Base-by-base conservation (phyloP, 2,888 invertebrate genomes). In the Hydrotaea cyrtoneurina region DNA sequence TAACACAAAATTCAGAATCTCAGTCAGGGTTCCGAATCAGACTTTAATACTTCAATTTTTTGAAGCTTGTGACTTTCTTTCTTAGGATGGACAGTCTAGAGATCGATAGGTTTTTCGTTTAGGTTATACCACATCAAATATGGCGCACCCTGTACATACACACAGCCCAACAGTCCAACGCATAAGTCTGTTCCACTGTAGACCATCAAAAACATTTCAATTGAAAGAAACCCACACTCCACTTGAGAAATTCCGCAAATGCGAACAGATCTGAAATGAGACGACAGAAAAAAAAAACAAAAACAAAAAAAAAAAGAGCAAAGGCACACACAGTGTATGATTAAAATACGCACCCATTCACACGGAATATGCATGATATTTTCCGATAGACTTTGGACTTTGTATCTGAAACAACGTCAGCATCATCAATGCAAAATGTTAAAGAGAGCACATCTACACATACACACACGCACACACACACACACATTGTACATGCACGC, bases 331-430 rank as follows among this genome's bases (percentile, higher is more conserved):
- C 26, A 59, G 59, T 10, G 59, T 1, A 13, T 59, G 59, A 59
- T 59, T 59, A 59, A 59, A 59, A 59, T 82, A 85, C 82, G 77
- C 85, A 82, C 73, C 74, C 81, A 84, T 81, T 74, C 73, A 62
- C 59, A 62, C 74, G 11, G 53, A 59, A 64, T 82, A 21, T 64
- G 82, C 85, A 85, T 85, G 82, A 80, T 82, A 80, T 76, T 78
- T 17, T 62, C n/a, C 55, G 26, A 74, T 71, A 55, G 15, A 85
- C 85, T 85, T 85, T 75, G 76, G 85, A 85, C 85, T 85, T 85
- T 85, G 82, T 53, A 85, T 77, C 85, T 53, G 64, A 82, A 71
- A 59, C 79, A 80, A 85, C 85, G 85, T 85, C 82, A 85, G 82
- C 82, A 82, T 66, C 66, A 23, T 43, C 36, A 69, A 59, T 43